phyloP scores from a whole-genome alignment of 2,888 invertebrate genomes.

The Eupithecia inturbata region DNA sequence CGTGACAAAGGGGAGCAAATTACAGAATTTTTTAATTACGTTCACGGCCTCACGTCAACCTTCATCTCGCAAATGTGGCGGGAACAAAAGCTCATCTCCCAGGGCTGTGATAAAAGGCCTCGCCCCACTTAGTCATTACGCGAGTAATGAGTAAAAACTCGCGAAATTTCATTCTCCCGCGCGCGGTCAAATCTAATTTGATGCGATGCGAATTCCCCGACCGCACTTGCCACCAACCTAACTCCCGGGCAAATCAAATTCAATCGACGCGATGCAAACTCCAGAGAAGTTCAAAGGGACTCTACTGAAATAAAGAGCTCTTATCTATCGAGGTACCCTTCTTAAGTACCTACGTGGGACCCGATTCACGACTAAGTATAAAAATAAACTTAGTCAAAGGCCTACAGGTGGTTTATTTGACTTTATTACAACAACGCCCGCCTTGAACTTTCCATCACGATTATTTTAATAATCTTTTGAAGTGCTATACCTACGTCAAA shows the following conservation, averaged over 20 bases:
- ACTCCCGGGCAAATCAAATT: slow-evolving; percentile 40
- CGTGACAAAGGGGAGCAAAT: slow-evolving; percentile 50
- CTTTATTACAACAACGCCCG: slow-evolving; percentile 37
- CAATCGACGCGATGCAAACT: slow-evolving; percentile 33
- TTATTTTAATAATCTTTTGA: slow-evolving; percentile 28
- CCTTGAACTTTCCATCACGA: slow-evolving; percentile 19
- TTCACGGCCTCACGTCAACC: slow-evolving; percentile 56
- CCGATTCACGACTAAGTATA: slow-evolving; percentile 41
- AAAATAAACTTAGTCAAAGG: slow-evolving; percentile 46
- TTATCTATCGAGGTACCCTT: slow-evolving; percentile 33
- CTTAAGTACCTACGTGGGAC: slow-evolving; percentile 46
- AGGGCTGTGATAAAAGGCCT: slow-evolving; percentile 61
- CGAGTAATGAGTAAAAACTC: slow-evolving; percentile 65
- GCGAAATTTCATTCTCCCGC: slow-evolving; percentile 47
- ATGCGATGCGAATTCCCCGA: slow-evolving; percentile 22
- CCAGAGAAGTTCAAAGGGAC: slow-evolving; percentile 32
- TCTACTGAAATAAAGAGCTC: slow-evolving; percentile 34
- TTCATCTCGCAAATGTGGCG: slow-evolving; percentile 59
- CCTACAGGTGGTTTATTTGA: slow-evolving; percentile 58
- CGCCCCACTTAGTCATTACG: slow-evolving; percentile 55
- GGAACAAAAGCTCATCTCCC: slow-evolving; percentile 67
- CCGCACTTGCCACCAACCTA: slow-evolving; percentile 30
- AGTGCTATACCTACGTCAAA: slow-evolving; percentile 5
- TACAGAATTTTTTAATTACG: slow-evolving; percentile 62
- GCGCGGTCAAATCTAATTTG: slow-evolving; percentile 47